Percentiles rank a stretch among this genome's conserved stretches.
These are phyloP conservation scores for Drosophila watanabei DNA, from an alignment of 1,140 invertebrate species.

Conservation along the genomic window DNA sequence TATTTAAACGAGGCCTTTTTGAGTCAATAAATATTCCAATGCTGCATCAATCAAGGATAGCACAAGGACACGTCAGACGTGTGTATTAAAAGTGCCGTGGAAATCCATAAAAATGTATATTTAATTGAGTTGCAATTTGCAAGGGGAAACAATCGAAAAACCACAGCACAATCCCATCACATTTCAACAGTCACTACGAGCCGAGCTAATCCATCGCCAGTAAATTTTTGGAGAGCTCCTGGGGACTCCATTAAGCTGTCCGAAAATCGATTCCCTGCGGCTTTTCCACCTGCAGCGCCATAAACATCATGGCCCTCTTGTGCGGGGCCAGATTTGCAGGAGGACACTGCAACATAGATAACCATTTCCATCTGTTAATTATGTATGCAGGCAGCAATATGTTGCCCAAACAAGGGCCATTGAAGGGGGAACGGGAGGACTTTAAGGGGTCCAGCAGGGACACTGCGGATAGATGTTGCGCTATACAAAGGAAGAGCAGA, in stretches of 20 bases:
- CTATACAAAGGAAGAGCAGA: slow-evolving; percentile 9
- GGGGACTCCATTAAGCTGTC: not conserved
- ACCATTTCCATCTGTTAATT: slow-evolving; percentile 36
- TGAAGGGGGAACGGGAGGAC: not conserved
- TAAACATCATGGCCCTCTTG: slow-evolving; percentile 15
- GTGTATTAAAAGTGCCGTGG: not conserved
- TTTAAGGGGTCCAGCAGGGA: slow-evolving; percentile 5
- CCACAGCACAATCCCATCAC: not conserved
- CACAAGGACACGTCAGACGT: not conserved
- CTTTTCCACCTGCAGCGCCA: slow-evolving; percentile 8
- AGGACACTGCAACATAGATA: slow-evolving; percentile 24
- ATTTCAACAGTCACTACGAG: slow-evolving; percentile 7
- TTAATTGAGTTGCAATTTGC: slow-evolving; percentile 15
- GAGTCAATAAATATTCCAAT: not conserved
- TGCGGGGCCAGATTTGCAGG: slow-evolving; percentile 17
- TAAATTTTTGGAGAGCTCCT: slow-evolving; percentile 20
- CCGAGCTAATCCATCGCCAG: slow-evolving; percentile 23
- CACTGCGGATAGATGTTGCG: slow-evolving; percentile 1
- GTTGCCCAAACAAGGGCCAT: slow-evolving; percentile 13
- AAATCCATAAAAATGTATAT: slow-evolving; percentile 10
- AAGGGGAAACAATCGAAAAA: not conserved
- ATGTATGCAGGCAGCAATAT: slow-evolving; percentile 36
- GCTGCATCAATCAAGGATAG: not conserved
- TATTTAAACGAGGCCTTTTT: not conserved
- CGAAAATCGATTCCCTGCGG: slow-evolving; percentile 41